Conservation (phyloP, 2,888 invertebrate species). For the Chydorus sphaericus region DNA sequence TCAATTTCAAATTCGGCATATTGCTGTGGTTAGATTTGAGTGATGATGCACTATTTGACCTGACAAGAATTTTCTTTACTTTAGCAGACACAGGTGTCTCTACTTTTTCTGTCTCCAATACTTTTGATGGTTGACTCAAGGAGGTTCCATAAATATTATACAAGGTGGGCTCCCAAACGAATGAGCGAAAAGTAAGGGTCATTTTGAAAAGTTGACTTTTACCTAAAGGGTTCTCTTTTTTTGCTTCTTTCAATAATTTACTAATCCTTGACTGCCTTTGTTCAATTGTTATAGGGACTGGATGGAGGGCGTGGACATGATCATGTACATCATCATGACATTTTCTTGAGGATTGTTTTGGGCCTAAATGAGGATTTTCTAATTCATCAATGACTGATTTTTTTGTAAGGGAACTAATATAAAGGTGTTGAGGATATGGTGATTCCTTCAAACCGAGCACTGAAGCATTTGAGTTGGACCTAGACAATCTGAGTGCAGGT, state of each 20-base stretch:
- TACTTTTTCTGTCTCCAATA: not conserved
- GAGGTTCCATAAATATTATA: not conserved
- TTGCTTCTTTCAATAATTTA: not conserved
- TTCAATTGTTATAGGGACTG: not conserved
- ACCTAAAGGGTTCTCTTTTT: constrained; percentile 3
- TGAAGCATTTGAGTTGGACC: no score
- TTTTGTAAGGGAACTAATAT: no score
- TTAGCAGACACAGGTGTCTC: not conserved
- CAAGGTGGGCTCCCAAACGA: not conserved
- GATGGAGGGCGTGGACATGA: no score
- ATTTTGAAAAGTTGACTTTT: not conserved
- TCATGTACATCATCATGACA: no score
- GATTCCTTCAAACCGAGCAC: no score
- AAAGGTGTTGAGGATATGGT: no score
- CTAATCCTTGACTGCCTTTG: not conserved
- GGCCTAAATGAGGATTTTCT: no score
- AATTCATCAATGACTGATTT: no score
- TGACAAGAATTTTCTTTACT: not conserved
- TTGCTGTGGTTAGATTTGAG: not conserved
- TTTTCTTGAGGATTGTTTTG: no score
- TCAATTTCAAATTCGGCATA: not conserved
- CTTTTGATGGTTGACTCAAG: not conserved
- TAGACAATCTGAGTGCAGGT: no score
- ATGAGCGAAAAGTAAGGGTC: not conserved
- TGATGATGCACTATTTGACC: not conserved